Evolutionary conservation across 1,140 invertebrate species (phyloP).

Genomic region (Mylabris phalerata): DNA sequence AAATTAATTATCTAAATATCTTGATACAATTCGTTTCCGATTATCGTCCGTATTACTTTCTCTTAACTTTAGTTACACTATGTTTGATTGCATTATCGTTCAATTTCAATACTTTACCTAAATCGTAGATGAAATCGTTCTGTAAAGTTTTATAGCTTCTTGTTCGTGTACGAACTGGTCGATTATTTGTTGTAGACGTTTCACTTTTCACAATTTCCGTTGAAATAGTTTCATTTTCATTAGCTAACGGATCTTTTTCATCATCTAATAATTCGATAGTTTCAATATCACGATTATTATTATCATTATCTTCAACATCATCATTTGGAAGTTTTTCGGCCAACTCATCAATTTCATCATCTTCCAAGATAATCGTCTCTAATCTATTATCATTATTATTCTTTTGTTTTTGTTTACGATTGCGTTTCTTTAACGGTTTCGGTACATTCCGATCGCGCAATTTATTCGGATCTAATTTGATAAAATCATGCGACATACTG

Average conservation of each 20-base stretch:
- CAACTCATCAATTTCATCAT: slow-evolving; percentile 3
- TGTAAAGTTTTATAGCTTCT: slow-evolving; percentile 50
- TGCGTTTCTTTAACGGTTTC: neutral
- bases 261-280: neutral
- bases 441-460: neutral
- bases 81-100: slow-evolving; percentile 7
- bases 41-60: neutral
- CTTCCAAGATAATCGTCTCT: slow-evolving; percentile 10
- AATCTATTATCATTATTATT: neutral
- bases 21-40: no score
- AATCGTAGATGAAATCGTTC: slow-evolving; percentile 63
- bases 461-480: neutral
- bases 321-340: neutral
- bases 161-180: slow-evolving; percentile 54
- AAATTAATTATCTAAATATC: no score
- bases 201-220: neutral
- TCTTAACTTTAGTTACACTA: neutral
- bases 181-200: slow-evolving; percentile 11
- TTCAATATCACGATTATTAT: neutral
- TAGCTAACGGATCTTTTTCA: neutral
- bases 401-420: neutral
- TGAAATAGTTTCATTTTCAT: slow-evolving; percentile 3
- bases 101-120: slow-evolving; percentile 35
- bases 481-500: slow-evolving; percentile 28
- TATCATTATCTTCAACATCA: neutral